Percentiles rank a stretch among this genome's conserved stretches.
Evolutionary conservation across 2,113 vertebrate genomes (phyloP).

Genomic region (Upupa epops): DNA sequence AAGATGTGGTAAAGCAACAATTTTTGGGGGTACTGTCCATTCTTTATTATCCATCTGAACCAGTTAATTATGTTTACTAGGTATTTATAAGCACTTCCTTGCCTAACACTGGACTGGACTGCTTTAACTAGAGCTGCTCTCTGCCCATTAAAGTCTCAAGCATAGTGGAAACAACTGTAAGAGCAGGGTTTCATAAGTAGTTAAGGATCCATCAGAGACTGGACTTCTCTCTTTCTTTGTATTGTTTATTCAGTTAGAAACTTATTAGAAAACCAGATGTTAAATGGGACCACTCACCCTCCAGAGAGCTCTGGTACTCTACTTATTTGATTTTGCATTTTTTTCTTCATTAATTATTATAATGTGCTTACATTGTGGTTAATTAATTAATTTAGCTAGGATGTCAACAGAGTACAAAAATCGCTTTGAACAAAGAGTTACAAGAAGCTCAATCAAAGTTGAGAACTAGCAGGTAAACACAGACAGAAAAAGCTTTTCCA

Average conservation of each 20-base stretch:
- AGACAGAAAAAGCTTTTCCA: background rate
- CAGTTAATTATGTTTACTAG: background rate
- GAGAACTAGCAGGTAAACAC: background rate
- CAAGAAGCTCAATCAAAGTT: background rate
- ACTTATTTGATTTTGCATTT: background rate
- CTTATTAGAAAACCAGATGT: background rate
- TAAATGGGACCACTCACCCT: background rate
- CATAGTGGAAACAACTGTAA: background rate
- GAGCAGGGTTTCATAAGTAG: background rate
- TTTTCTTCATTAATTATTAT: background rate
- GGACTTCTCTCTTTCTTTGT: background rate
- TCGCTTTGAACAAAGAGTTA: background rate
- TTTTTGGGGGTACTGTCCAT: accelerated
- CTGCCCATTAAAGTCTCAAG: background rate
- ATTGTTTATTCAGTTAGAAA: background rate
- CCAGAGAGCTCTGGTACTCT: background rate
- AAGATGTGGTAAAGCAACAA: background rate
- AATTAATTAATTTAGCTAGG: background rate
- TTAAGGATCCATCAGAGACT: background rate
- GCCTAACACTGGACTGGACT: background rate
- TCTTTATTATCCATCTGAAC: background rate
- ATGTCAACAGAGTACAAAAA: background rate
- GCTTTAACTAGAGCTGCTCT: background rate
- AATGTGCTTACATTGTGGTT: background rate
- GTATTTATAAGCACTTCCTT: background rate